phyloP scores from a whole-genome alignment of 2,113 vertebrate genomes.

The Cisticola juncidis region DNA sequence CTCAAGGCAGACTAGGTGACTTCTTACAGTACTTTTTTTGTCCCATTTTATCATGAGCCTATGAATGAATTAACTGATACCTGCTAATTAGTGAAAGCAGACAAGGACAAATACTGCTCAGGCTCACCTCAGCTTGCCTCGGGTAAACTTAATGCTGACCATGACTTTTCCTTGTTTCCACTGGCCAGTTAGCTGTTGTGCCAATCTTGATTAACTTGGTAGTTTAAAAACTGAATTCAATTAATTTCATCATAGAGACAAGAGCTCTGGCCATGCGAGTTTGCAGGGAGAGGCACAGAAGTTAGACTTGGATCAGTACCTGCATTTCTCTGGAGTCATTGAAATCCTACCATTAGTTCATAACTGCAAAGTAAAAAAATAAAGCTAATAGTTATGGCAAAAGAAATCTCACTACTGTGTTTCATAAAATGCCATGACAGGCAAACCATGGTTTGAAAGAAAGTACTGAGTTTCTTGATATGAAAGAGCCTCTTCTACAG shows the following conservation, averaged over 20 bases:
- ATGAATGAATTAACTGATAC: not conserved
- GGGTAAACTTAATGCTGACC: not conserved
- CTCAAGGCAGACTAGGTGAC: not conserved
- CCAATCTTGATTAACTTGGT: slow-evolving; percentile 37
- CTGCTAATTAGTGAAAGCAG: slow-evolving; percentile 3
- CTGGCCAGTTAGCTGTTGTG: not conserved
- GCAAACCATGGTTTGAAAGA: not conserved
- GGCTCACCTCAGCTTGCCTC: not conserved
- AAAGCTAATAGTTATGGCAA: not conserved
- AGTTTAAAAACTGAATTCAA: slow-evolving; percentile 33
- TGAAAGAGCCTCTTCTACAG: not conserved
- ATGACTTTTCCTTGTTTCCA: not conserved
- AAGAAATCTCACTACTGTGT: not conserved
- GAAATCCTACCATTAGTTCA: not conserved
- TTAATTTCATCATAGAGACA: slow-evolving; percentile 3
- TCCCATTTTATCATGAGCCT: slow-evolving; percentile 25
- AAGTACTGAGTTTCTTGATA: not conserved
- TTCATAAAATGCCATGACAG: not conserved
- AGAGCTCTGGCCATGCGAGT: not conserved
- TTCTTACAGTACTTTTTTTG: not conserved
- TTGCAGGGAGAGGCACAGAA: not conserved
- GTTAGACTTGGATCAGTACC: slow-evolving; percentile 6
- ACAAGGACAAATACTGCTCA: not conserved
- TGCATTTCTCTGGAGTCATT: not conserved
- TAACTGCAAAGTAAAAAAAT: not conserved